These are phyloP conservation scores for Diadegma fenestrale DNA, from an alignment of 2,888 invertebrate genomes.

Conservation along the genomic window DNA sequence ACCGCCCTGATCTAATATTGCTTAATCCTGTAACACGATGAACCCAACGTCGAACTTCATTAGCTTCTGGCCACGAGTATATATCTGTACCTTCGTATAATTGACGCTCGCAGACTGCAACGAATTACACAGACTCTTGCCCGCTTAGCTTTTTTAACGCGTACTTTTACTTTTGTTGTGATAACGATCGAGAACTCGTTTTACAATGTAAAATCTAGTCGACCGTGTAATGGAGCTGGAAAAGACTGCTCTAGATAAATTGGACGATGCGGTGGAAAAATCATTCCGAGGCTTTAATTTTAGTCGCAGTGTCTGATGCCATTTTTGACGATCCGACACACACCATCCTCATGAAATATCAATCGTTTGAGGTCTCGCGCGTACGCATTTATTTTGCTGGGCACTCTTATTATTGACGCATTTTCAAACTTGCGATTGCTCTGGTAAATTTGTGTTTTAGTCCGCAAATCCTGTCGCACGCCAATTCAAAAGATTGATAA, in stretches of 20 bases:
- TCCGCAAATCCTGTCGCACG: not conserved
- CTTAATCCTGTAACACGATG: constrained; percentile 45
- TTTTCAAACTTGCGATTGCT: not conserved
- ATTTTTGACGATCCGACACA: not conserved
- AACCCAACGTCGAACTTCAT: constrained; percentile 48
- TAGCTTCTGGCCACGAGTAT: constrained; percentile 2
- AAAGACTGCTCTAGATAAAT: not conserved
- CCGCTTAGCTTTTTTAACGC: not conserved
- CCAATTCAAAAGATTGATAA: not conserved
- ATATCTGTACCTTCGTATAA: constrained; percentile 7
- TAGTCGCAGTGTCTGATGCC: not conserved
- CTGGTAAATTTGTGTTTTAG: not conserved
- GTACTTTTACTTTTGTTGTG: constrained; percentile 14
- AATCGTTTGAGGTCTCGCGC: not conserved
- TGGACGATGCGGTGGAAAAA: not conserved
- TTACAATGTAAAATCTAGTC: too few relatives aligned
- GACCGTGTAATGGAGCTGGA: not conserved
- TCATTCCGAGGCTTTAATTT: not conserved
- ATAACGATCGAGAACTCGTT: too few relatives aligned
- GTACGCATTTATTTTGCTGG: not conserved
- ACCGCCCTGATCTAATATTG: constrained; percentile 46
- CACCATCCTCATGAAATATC: not conserved
- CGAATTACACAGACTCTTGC: not conserved
- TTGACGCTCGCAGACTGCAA: not conserved
- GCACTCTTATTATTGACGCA: not conserved